Percentiles rank a stretch among this genome's conserved stretches.
Conservation (phyloP, 2,797 vertebrate species). For the Chromobotia macracanthus region DNA sequence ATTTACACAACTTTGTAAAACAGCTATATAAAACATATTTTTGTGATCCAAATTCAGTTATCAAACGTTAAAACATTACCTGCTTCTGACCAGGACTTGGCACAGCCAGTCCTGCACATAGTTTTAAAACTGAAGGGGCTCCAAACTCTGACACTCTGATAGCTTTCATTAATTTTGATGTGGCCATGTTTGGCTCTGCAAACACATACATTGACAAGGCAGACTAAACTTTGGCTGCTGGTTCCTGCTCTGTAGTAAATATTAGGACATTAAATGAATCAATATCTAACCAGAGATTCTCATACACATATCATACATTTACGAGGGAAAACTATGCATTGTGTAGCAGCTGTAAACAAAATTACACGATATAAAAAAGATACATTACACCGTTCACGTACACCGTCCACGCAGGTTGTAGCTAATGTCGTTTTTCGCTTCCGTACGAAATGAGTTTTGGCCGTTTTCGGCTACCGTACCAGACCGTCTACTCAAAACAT, state of each 20-base stretch:
- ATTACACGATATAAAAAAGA: neutral
- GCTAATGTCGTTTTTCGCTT: neutral
- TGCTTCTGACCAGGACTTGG: conserved; percentile 80
- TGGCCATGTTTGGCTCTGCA: conserved; percentile 68
- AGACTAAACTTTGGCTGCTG: conserved; percentile 8
- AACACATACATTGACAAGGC: neutral
- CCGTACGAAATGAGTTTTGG: neutral
- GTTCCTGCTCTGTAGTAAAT: conserved; percentile 5
- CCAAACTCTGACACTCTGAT: conserved; percentile 88
- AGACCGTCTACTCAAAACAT: neutral
- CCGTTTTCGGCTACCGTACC: conserved; percentile 19
- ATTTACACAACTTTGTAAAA: neutral
- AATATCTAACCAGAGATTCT: neutral
- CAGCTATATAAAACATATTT: neutral
- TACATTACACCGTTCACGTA: neutral
- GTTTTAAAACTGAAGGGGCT: conserved; percentile 83
- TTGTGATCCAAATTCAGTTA: neutral
- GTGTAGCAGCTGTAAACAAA: neutral
- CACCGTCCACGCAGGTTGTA: neutral
- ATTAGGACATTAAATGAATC: neutral
- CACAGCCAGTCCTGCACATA: conserved; percentile 74
- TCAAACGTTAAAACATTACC: conserved; percentile 68
- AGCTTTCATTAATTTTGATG: conserved; percentile 83
- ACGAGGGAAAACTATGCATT: too few species aligned
- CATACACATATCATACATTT: neutral